Percentiles rank a stretch among this genome's conserved stretches.
phyloP scores from a whole-genome alignment of 1,140 invertebrate species.

The Dendroctonus ponderosae region DNA sequence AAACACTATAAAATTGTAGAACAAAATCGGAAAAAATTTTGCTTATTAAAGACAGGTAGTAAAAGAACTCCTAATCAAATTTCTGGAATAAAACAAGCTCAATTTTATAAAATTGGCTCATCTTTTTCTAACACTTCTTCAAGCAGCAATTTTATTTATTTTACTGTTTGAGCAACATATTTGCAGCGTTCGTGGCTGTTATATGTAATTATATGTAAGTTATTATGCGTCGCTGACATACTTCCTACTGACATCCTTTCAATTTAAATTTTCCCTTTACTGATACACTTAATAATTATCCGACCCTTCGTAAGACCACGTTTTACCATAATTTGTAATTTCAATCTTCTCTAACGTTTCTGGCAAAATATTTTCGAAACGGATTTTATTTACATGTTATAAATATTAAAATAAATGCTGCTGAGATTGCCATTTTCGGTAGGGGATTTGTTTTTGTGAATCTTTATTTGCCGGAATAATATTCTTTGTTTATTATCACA shows the following conservation, averaged over 20 bases:
- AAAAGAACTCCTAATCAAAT: no score
- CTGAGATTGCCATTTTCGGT: slow-evolving; percentile 6
- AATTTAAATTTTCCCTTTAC: background rate
- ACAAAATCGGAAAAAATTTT: no score
- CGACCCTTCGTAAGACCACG: background rate
- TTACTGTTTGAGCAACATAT: no score
- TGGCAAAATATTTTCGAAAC: slow-evolving; percentile 16
- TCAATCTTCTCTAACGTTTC: slow-evolving; percentile 7
- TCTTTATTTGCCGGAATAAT: slow-evolving; percentile 12
- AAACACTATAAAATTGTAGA: no score
- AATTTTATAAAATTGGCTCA: no score
- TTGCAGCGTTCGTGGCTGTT: no score
- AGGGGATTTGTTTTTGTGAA: slow-evolving; percentile 5
- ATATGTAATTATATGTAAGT: no score
- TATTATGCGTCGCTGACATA: no score
- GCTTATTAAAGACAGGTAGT: no score
- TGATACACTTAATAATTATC: background rate
- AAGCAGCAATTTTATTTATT: no score
- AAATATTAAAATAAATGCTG: slow-evolving; percentile 10
- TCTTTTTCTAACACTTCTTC: no score
- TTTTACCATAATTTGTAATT: slow-evolving; percentile 8
- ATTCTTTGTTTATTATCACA: slow-evolving; percentile 7
- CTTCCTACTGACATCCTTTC: background rate
- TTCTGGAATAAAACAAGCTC: no score
- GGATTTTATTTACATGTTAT: slow-evolving; percentile 23